Percentiles rank a stretch among this genome's conserved stretches.
These are phyloP conservation scores for Diceros bicornis DNA, from an alignment of 2,797 vertebrate genomes.

Conservation along the genomic window DNA sequence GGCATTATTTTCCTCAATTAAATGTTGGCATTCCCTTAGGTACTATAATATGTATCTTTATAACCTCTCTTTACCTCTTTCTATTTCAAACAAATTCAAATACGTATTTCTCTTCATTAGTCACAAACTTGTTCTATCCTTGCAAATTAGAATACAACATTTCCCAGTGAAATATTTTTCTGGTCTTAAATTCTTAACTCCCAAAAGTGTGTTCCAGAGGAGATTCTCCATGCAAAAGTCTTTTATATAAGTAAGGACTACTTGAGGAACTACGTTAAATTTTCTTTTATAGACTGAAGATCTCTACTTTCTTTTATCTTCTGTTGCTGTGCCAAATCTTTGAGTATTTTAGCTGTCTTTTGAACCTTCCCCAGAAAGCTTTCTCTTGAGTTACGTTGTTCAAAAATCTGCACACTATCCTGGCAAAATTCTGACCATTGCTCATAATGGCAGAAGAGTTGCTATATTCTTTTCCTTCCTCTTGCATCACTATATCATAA, in stretches of 20 bases:
- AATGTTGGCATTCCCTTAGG: not conserved
- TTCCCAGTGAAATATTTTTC: not conserved
- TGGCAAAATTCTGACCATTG: not conserved
- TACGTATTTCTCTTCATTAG: not conserved
- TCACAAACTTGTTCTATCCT: not conserved
- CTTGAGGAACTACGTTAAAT: not conserved
- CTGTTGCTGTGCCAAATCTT: not conserved
- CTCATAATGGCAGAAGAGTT: not conserved
- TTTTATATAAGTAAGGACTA: not conserved
- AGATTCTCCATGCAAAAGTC: not conserved
- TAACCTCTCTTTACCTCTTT: not conserved
- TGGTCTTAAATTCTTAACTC: not conserved
- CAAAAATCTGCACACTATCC: not conserved
- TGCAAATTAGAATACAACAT: not conserved
- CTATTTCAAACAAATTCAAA: not conserved
- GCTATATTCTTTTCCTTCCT: not conserved
- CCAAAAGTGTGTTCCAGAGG: not conserved
- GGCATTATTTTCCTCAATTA: not conserved
- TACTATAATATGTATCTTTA: not conserved
- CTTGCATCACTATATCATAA: not conserved
- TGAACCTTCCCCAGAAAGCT: not conserved
- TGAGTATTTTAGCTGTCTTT: not conserved
- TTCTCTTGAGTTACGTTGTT: slow-evolving; percentile 13
- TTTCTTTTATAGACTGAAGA: not conserved
- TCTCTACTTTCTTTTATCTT: slow-evolving; percentile 8